Percentiles rank a stretch among this genome's conserved stretches.
phyloP scores from a whole-genome alignment of 1,140 invertebrate genomes.

The Rhysida immarginata region DNA sequence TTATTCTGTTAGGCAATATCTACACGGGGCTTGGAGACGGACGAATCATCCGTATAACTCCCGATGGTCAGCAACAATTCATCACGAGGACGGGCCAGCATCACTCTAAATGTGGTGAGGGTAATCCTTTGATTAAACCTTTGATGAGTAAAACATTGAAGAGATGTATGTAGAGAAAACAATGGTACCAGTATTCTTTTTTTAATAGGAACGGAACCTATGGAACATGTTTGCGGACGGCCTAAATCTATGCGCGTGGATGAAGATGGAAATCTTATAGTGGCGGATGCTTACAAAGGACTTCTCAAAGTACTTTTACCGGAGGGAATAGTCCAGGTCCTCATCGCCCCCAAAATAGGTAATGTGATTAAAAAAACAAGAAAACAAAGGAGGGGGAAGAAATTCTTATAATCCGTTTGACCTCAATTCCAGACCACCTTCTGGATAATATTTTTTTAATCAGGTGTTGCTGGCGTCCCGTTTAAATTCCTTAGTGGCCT shows the following conservation, averaged over 20 bases:
- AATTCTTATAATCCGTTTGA: no score
- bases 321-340: constrained; percentile 17
- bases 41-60: constrained; percentile 18
- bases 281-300: constrained; percentile 26
- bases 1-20: constrained; percentile 16
- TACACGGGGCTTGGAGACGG: constrained; percentile 23
- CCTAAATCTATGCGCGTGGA: constrained; percentile 26
- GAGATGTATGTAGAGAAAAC: not conserved
- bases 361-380: not conserved
- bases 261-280: constrained; percentile 23
- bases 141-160: not conserved
- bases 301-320: constrained; percentile 25
- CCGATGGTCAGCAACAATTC: constrained; percentile 10
- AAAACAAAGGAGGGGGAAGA: not conserved
- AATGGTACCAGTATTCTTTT: not conserved
- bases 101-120: constrained; percentile 19
- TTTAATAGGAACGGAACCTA: not conserved
- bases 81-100: constrained; percentile 17
- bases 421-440: no score
- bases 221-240: constrained; percentile 22
- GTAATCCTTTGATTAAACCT: not conserved
- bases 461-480: constrained; percentile 17
- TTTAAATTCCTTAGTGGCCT: constrained; percentile 25
- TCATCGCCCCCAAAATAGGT: constrained; percentile 3
- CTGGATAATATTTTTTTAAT: no score